These are phyloP conservation scores for Phaonia tiefii DNA, from an alignment of 2,888 invertebrate genomes.

Conservation along the genomic window DNA sequence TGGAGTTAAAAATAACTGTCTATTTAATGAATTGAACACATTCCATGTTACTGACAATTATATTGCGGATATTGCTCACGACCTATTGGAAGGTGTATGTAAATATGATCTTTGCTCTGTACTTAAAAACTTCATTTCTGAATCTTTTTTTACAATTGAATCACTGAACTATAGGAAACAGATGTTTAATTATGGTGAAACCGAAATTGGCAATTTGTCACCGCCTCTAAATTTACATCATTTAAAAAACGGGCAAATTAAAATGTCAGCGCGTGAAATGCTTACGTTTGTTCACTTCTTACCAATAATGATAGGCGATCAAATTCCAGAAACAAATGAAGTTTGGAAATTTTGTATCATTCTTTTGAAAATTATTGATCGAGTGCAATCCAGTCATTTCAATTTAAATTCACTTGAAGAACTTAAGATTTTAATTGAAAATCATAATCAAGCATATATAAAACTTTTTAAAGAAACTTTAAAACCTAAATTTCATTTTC, in stretches of 20 bases:
- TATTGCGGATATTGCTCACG: conserved; percentile 61
- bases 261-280: too few species aligned
- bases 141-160: conserved; percentile 55
- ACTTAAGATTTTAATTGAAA: too few species aligned
- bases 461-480: too few species aligned
- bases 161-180: conserved; percentile 58
- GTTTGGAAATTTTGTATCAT: too few species aligned
- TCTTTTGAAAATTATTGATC: conserved; percentile 31
- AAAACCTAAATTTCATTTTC: too few species aligned
- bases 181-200: too few species aligned
- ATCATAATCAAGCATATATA: too few species aligned
- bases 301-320: conserved; percentile 54
- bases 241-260: conserved; percentile 41
- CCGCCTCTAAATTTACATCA: conserved; percentile 38
- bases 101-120: conserved; percentile 58
- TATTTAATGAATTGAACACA: conserved; percentile 49
- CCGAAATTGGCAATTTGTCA: too few species aligned
- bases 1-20: conserved; percentile 50
- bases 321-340: too few species aligned
- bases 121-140: conserved; percentile 43
- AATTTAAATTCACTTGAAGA: conserved; percentile 34
- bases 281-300: conserved; percentile 49
- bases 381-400: conserved; percentile 29
- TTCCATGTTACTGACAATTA: conserved; percentile 60
- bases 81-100: conserved; percentile 63